Base-by-base conservation (phyloP, 1,140 invertebrate species). In the Macrocentrus cingulum region DNA sequence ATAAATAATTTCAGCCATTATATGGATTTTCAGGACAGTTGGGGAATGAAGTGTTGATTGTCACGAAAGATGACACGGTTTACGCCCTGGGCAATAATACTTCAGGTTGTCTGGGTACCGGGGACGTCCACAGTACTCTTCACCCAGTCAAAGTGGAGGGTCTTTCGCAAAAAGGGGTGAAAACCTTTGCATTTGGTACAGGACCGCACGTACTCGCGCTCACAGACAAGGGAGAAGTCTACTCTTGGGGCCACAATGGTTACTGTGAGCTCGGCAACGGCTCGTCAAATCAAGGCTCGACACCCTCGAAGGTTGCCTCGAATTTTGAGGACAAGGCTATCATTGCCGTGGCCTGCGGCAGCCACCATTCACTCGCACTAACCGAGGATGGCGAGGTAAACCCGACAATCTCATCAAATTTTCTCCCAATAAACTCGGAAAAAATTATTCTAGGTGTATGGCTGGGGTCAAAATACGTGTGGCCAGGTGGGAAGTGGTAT, bases 401-500 rank as follows among this genome's bases (percentile, higher is more conserved):
- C n/a, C n/a, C n/a, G n/a, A 13, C 7, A 9, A 41, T n/a, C n/a
- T n/a, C n/a, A n/a, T n/a, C n/a, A n/a, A n/a, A n/a, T n/a, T n/a
- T n/a, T n/a, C n/a, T n/a, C n/a, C n/a, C n/a, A n/a, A n/a, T 29
- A 29, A 29, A 29, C 4, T 29, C 9, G 4, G 25, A 29, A 29
- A 5, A 29, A 29, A 29, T 9, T 29, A 9, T 39, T 63, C 13
- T 56, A 87, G 85, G 81, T 88, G 18, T 87, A 79, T 71, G 83
- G 84, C 18, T 88, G 86, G 86, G 87, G 86, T 44, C 85, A 87
- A 70, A 88, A 88, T 66, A 87, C 85, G 62, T 85, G 81, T 71
- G 85, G 86, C 18, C 87, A 88, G 78, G 81, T 87, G 20, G 86
- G 86, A 8, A 84, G 80, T 52, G 84, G 84, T 7, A 80, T 84